A percentile compares a stretch with the other conserved stretches of the same genome.
phyloP scores from a whole-genome alignment of 2,888 invertebrate genomes.

The Nephrotoma appendiculata region DNA sequence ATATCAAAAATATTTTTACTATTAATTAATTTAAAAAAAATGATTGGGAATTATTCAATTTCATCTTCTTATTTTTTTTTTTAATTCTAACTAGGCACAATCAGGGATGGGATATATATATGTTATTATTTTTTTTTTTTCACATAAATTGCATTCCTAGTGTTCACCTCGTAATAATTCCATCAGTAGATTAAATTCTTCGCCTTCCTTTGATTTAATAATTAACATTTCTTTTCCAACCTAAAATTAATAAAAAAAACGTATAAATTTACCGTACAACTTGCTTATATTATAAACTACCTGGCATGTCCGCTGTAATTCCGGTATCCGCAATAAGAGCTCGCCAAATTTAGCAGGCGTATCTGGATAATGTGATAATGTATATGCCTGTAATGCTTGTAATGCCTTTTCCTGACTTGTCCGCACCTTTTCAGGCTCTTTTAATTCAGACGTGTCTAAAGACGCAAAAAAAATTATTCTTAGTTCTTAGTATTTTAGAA shows the following conservation, averaged over 20 bases:
- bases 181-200: slow-evolving; percentile 89
- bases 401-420: slow-evolving; percentile 89
- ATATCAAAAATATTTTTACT: not conserved
- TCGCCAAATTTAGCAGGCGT: slow-evolving; percentile 93
- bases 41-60: slow-evolving; percentile 1
- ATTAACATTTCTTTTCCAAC: slow-evolving; percentile 87
- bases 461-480: not conserved
- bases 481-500: not conserved
- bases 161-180: slow-evolving; percentile 90
- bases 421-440: slow-evolving; percentile 86
- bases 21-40: not conserved
- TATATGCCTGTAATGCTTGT: slow-evolving; percentile 85
- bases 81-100: not conserved
- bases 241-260: slow-evolving; percentile 35
- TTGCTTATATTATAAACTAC: slow-evolving; percentile 30
- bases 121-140: not conserved
- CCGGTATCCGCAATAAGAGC: slow-evolving; percentile 80
- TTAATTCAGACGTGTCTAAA: slow-evolving; percentile 77
- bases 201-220: slow-evolving; percentile 75
- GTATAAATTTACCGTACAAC: not conserved
- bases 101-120: not conserved
- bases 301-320: slow-evolving; percentile 88
- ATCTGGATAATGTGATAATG: slow-evolving; percentile 75
- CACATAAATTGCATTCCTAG: slow-evolving; percentile 30
- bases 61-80: not conserved